Evolutionary conservation across 1,140 invertebrate species (phyloP).

Genomic region (Drosophila kanapiae): DNA sequence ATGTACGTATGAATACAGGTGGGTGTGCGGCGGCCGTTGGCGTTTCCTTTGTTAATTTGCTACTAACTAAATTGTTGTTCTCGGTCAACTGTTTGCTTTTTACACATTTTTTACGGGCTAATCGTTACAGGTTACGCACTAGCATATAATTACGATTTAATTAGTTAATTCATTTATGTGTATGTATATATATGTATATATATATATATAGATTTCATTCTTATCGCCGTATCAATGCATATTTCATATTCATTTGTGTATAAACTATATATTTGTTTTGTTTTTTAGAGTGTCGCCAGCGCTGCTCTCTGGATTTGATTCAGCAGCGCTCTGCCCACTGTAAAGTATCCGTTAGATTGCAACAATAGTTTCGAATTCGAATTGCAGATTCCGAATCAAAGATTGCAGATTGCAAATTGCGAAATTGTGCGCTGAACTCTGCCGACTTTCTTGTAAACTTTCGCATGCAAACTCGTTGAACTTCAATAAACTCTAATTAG

Average conservation of each 20-base stretch:
- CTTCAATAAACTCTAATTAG: conserved; percentile 43
- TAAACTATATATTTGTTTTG: conserved; percentile 47
- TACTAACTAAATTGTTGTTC: conserved; percentile 77
- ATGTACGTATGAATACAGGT: conserved; percentile 21
- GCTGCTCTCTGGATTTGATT: conserved; percentile 49
- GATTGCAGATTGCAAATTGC: conserved; percentile 25
- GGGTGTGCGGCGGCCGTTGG: conserved; percentile 18
- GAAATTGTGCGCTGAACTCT: conserved; percentile 38
- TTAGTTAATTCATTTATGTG: conserved; percentile 58
- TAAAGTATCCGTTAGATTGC: conserved; percentile 70
- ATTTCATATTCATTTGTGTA: conserved; percentile 56
- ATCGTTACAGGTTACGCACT: conserved; percentile 78
- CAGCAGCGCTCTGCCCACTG: conserved; percentile 61
- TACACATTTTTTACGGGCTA: conserved; percentile 71
- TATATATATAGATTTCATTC: conserved; percentile 45
- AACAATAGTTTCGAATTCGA: conserved; percentile 56
- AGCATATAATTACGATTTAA: conserved; percentile 61
- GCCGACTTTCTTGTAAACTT: conserved; percentile 1
- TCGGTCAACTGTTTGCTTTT: conserved; percentile 66
- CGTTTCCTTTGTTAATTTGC: conserved; percentile 70
- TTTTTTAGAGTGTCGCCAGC: conserved; percentile 68
- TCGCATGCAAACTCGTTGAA: conserved; percentile 25
- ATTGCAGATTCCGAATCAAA: conserved; percentile 37
- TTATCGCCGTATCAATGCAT: conserved; percentile 54
- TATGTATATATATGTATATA: conserved; percentile 40